Conservation (phyloP, 2,797 vertebrate genomes). For the Malurus leucopterus region DNA sequence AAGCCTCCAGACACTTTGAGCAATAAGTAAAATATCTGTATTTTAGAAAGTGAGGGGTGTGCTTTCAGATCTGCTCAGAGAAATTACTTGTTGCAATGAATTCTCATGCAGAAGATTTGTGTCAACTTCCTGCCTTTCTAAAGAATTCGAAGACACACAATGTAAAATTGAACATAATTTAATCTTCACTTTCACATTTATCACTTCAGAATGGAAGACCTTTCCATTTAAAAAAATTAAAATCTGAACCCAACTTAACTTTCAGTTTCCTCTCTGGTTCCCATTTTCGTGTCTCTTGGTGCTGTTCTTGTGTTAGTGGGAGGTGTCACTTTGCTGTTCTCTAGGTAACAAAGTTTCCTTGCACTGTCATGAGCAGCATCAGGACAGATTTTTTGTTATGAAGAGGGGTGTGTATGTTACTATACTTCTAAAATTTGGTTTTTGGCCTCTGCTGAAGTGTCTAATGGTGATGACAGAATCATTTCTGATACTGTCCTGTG, state of each 20-base stretch:
- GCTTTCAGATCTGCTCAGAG: neutral
- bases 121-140: neutral
- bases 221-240: neutral
- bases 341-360: neutral
- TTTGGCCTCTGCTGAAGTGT: neutral
- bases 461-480: rapidly evolving
- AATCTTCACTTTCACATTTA: neutral
- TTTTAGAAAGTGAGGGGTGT: neutral
- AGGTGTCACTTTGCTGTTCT: neutral
- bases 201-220: neutral
- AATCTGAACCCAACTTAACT: neutral
- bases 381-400: neutral
- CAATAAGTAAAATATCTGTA: neutral
- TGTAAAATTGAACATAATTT: neutral
- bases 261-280: neutral
- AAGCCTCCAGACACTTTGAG: neutral
- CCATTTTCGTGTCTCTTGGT: neutral
- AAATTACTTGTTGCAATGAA: neutral
- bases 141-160: neutral
- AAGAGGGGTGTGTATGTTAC: neutral
- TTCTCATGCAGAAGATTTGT: neutral
- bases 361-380: neutral
- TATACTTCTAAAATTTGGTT: neutral
- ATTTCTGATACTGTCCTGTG: neutral
- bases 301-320: neutral